These are phyloP conservation scores for Lasioglossum pauxillum DNA, from an alignment of 2,888 invertebrate genomes.

Conservation along the genomic window DNA sequence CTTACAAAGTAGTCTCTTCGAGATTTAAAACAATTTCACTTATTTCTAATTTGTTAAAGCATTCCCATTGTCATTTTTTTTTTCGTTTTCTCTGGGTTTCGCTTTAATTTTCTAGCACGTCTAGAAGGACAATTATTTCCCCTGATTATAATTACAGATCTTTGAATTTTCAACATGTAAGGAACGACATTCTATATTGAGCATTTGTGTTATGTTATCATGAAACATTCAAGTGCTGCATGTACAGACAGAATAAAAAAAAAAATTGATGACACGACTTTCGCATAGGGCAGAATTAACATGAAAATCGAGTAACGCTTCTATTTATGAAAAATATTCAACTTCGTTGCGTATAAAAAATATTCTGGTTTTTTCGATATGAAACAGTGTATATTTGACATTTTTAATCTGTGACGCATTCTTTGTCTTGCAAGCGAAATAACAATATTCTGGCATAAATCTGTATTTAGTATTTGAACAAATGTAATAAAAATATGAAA, in stretches of 20 bases:
- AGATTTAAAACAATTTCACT: constrained; percentile 58
- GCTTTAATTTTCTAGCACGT: constrained; percentile 37
- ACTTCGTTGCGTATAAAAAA: not conserved
- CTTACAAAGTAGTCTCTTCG: constrained; percentile 64
- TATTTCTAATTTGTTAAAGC: constrained; percentile 45
- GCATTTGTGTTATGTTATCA: constrained; percentile 49
- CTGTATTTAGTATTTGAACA: not conserved
- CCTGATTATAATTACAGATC: constrained; percentile 27
- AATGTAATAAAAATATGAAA: not conserved
- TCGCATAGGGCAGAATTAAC: not conserved
- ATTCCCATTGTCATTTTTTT: constrained; percentile 32
- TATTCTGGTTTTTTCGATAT: not conserved
- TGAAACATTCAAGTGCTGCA: not conserved
- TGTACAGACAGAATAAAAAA: not conserved
- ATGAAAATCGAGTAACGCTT: not conserved
- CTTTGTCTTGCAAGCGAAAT: not conserved
- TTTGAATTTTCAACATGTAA: constrained; percentile 47
- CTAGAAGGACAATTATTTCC: constrained; percentile 41
- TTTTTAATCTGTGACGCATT: not conserved
- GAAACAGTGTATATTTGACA: constrained; percentile 12
- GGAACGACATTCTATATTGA: constrained; percentile 59
- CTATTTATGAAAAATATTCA: not conserved
- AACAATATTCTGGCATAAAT: not conserved
- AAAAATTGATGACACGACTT: not conserved
- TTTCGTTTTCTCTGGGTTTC: constrained; percentile 29